Evolutionary conservation across 35 echinoderm and acorn worm genomes (phyloP), one percentile per base, ranked within the genome.

Genomic region (Amphiura filiformis): DNA sequence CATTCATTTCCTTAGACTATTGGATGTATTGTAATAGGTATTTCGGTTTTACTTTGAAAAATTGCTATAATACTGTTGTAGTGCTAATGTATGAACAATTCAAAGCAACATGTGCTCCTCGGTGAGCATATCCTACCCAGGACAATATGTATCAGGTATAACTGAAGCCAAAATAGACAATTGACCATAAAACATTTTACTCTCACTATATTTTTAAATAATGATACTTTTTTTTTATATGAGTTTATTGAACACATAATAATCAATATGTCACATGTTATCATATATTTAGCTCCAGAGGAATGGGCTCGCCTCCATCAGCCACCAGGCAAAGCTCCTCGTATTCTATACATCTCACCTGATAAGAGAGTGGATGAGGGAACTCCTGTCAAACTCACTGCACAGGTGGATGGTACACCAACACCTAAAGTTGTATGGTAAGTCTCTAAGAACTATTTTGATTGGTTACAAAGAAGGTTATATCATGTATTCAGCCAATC

Each of bases 401-500:
- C 85, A 79, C 41, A 81, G 15, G 91, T 97, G 18, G 83, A 90
- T 14, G 94, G 85, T 39, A 47, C 78, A 20, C 94, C 91, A 75
- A 35, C 52, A 39, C 90, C 94, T 39, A 20, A 88, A 38, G 91
- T 97, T 38, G 56, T 81, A 37, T 97, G 94, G 94, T 97, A 97
- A 49, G 82, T 78, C 44, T n/a, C n/a, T n/a, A n/a, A n/a, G n/a
- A n/a, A n/a, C n/a, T n/a, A n/a, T n/a, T n/a, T n/a, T n/a, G n/a
- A n/a, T n/a, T n/a, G n/a, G n/a, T n/a, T n/a, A n/a, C n/a, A n/a
- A n/a, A n/a, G n/a, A n/a, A n/a, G n/a, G n/a, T n/a, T n/a, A n/a
- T n/a, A n/a, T n/a, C n/a, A n/a, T n/a, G n/a, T n/a, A n/a, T n/a
- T n/a, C n/a, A n/a, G n/a, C n/a, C n/a, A n/a, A n/a, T n/a, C n/a